Evolutionary conservation across 2,888 invertebrate species (phyloP).

Genomic region (Limnephilus rhombicus): DNA sequence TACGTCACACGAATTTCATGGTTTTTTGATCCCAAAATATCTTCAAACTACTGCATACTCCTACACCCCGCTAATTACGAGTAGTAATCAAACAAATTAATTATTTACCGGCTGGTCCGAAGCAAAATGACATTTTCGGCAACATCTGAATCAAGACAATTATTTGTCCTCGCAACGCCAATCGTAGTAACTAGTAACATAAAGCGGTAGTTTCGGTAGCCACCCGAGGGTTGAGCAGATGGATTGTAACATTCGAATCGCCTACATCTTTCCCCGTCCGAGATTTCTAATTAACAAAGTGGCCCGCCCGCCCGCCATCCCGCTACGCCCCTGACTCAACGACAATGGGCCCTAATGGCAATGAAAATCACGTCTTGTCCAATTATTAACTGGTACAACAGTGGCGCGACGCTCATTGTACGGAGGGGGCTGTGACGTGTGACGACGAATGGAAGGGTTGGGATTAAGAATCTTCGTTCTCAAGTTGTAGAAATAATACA

Average conservation of each 20-base stretch:
- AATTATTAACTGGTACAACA: conserved; percentile 59
- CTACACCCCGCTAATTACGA: not conserved
- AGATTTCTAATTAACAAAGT: conserved; percentile 65
- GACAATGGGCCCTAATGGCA: conserved; percentile 65
- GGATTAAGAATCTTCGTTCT: not conserved
- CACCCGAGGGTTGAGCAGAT: conserved; percentile 45
- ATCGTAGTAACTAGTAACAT: not conserved
- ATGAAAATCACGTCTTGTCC: conserved; percentile 66
- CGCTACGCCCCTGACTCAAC: conserved; percentile 32
- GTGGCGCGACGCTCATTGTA: not conserved
- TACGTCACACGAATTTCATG: too few species aligned
- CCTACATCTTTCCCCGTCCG: conserved; percentile 46
- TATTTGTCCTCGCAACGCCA: not conserved
- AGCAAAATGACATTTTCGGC: not conserved
- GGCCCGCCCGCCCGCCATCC: conserved; percentile 42
- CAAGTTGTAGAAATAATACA: not conserved
- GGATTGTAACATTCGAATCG: conserved; percentile 50
- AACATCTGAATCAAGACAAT: not conserved
- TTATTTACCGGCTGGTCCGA: not conserved
- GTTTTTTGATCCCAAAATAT: too few species aligned
- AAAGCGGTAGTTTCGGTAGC: not conserved
- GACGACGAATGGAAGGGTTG: conserved; percentile 19
- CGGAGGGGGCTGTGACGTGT: conserved; percentile 26
- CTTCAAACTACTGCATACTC: not conserved
- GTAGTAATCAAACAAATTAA: not conserved